Base-by-base conservation (phyloP, 2,888 invertebrate species). In the Meteorus cinctellus region DNA sequence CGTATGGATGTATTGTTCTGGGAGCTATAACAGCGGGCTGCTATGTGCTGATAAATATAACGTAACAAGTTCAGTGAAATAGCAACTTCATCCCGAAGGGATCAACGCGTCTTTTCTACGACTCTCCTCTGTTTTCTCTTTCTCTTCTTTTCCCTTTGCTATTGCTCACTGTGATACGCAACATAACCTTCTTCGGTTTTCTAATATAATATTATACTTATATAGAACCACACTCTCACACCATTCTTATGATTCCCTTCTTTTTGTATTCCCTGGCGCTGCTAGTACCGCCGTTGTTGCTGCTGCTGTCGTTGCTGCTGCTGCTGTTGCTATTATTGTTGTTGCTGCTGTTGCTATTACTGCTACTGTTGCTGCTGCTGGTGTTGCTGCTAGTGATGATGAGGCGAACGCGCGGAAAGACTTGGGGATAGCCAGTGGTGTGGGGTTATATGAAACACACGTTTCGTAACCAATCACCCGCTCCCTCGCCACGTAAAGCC, bases 41-140 rank as follows among this genome's bases (percentile, higher is more conserved):
- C 82, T 83, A 83, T 80, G 84, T 81, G 86, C 88, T 89, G 89
- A 89, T 89, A 89, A 89, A 89, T 89, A 89, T 89, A 89, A 89
- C 86, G 89, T 89, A 89, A 89, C 89, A 89, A 89, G 88, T 89
- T 89, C 86, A 86, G 84, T 83, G 87, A 88, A 88, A 89, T 88
- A 88, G 88, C 88, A 85, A 84, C 86, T 89, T 88, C 88, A 89
- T 89, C 88, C 88, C 86, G 81, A 81, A 83, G 85, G 89, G 89
- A 89, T 89, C 89, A 89, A 88, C 87, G 86, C 85, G 86, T 88
- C 88, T 86, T 82, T 82, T 74, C 75, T 77, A 77, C 77, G 78
- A 79, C 72, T 65, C 66, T 51, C 51, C 71, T 76, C 67, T 67
- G 72, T 76, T 66, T 72, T 67, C 62, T 67, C 55, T 55, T 66